phyloP scores from a whole-genome alignment of 2,797 vertebrate species.

The Myotis findleyi region DNA sequence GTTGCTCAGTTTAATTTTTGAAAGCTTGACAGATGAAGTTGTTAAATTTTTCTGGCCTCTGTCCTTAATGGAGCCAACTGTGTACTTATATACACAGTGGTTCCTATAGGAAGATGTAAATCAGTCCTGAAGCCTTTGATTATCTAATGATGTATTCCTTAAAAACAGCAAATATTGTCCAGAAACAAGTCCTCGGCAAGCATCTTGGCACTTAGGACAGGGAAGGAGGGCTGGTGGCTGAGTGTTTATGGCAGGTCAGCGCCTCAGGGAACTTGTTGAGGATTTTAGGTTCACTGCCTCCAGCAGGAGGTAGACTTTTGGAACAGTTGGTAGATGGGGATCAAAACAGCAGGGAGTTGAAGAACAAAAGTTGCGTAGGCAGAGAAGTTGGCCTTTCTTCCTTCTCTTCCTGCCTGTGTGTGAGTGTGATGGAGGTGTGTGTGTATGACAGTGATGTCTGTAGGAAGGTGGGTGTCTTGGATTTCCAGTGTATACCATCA shows the following conservation, averaged over 20 bases:
- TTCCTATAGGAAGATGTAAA: not conserved
- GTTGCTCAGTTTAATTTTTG: not conserved
- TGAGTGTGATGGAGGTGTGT: not conserved
- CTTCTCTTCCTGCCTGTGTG: no score
- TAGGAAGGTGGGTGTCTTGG: no score
- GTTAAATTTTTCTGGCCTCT: not conserved
- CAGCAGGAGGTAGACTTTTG: not conserved
- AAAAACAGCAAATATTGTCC: not conserved
- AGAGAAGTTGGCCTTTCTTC: not conserved
- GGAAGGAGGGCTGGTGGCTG: not conserved
- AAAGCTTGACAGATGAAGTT: not conserved
- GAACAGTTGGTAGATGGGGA: conserved; percentile 41
- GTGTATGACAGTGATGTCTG: not conserved
- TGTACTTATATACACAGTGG: not conserved
- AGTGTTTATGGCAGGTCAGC: not conserved
- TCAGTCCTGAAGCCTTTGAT: not conserved
- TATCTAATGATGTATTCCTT: not conserved
- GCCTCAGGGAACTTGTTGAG: not conserved
- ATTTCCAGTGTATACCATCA: not conserved
- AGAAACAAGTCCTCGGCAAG: not conserved
- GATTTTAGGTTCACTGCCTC: conserved; percentile 39
- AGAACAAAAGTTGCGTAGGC: not conserved
- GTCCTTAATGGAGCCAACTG: not conserved
- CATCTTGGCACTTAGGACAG: not conserved
- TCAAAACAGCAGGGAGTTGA: not conserved